Evolutionary conservation across 2,888 invertebrate species (phyloP), one percentile per base, ranked within the genome.

Genomic region (Cryptus armator): DNA sequence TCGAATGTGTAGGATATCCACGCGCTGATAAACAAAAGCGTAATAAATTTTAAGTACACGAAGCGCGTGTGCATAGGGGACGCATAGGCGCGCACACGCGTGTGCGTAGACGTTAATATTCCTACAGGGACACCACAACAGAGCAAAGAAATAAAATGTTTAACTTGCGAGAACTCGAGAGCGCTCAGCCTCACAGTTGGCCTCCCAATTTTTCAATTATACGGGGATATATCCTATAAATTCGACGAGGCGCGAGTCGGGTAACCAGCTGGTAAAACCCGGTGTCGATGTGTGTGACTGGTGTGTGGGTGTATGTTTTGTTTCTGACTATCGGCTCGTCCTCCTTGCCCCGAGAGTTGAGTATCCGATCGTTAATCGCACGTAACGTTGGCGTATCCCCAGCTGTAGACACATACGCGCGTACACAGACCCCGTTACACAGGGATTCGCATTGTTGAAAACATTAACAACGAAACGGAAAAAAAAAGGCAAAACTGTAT

Each of bases 331-430:
- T 67, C 24, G 14, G 71, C 51, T 29, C 29, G 53, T 75, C 32
- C 67, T 70, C 32, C 37, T 76, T 74, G 70, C 70, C 70, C 37
- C 70, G 62, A 67, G 81, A 48, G 76, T 70, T 70, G 75, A 81
- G 74, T 76, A 76, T 70, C 70, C 76, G 81, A 81, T 81, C 81
- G 81, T 81, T 81, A 81, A 81, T 64, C 81, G 76, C 51, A 64
- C 70, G 53, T 70, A 76, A 81, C 81, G 46, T 74, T 51, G 72
- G 32, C 56, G 66, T 46, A 67, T 67, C 10, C 43, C 32, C 56
- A 48, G 6, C 37, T 37, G 68, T 43, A 81, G 24, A 48, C 56
- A 56, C 12, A 59, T 67, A 51, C 24, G 48, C 43, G 70, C 43
- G 32, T 46, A 74, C 56, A 68, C 51, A 68, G 14, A 29, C 16